A percentile compares a stretch with the other conserved stretches of the same genome.
phyloP scores from a whole-genome alignment of 2,888 invertebrate genomes.

The Xylocampa areola region DNA sequence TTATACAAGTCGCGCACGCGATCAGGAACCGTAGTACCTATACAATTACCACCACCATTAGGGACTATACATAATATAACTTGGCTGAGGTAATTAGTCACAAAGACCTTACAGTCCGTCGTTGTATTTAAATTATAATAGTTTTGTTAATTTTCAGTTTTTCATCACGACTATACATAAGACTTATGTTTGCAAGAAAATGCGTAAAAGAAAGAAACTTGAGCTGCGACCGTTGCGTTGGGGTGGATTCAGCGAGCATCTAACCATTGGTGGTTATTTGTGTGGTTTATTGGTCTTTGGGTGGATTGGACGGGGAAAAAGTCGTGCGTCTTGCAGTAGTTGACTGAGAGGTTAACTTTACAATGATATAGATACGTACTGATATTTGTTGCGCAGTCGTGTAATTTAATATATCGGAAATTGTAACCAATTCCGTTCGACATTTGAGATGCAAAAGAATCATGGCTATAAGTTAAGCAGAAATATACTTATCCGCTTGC shows the following conservation, averaged over 20 bases:
- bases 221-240: too few relatives aligned
- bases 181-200: too few relatives aligned
- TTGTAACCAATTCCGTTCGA: conserved; percentile 28
- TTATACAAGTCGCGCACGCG: conserved; percentile 44
- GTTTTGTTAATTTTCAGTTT: too few relatives aligned
- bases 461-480: conserved; percentile 1
- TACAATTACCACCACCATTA: conserved; percentile 39
- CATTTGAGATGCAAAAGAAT: conserved; percentile 36
- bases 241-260: too few relatives aligned
- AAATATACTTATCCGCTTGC: conserved; percentile 6
- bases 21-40: conserved; percentile 28
- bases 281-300: too few relatives aligned
- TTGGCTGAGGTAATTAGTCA: not conserved
- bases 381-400: conserved; percentile 23
- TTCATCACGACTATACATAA: too few relatives aligned
- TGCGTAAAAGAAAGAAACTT: too few relatives aligned
- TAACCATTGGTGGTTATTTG: too few relatives aligned
- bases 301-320: too few relatives aligned
- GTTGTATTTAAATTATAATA: conserved; percentile 19
- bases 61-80: conserved; percentile 7
- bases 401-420: conserved; percentile 43
- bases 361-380: conserved; percentile 7
- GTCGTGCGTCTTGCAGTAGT: too few relatives aligned
- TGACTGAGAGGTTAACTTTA: conserved; percentile 5
- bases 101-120: conserved; percentile 10